Conservation (phyloP, 2,888 invertebrate species). For the Itoplectis maculator region DNA sequence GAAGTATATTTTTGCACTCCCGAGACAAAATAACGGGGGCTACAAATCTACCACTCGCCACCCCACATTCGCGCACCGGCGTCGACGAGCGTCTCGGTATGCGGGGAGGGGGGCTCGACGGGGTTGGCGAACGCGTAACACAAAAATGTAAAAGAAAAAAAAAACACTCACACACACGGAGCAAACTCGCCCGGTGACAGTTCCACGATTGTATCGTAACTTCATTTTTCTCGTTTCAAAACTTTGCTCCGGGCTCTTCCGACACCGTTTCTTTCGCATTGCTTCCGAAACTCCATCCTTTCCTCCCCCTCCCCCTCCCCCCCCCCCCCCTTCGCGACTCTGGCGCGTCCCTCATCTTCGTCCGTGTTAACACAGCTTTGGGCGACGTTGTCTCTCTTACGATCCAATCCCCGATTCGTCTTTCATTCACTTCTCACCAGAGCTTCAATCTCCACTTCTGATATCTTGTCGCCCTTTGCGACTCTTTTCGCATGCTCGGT, state of each 20-base stretch:
- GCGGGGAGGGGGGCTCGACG: no score
- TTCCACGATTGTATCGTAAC: constrained; percentile 61
- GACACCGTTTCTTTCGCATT: constrained; percentile 6
- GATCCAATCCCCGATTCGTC: no score
- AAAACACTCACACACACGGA: not conserved
- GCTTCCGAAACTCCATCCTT: constrained; percentile 1
- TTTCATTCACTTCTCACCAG: no score
- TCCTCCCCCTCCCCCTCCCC: no score
- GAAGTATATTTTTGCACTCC: constrained; percentile 49
- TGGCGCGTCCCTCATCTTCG: constrained; percentile 21
- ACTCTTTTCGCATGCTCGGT: no score
- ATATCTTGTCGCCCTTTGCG: no score
- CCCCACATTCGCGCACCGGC: not conserved
- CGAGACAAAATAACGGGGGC: constrained; percentile 49
- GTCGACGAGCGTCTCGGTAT: not conserved
- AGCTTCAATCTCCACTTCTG: no score
- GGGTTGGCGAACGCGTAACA: not conserved
- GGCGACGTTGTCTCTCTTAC: no score
- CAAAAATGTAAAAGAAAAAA: constrained; percentile 17
- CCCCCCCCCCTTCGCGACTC: not conserved
- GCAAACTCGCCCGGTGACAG: constrained; percentile 13
- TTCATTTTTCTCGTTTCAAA: constrained; percentile 57
- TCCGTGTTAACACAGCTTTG: not conserved
- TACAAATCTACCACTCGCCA: constrained; percentile 47
- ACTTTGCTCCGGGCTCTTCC: constrained; percentile 26